Evolutionary conservation across 2,113 vertebrate genomes (phyloP).

Genomic region (Chloropsis cyanopogon): DNA sequence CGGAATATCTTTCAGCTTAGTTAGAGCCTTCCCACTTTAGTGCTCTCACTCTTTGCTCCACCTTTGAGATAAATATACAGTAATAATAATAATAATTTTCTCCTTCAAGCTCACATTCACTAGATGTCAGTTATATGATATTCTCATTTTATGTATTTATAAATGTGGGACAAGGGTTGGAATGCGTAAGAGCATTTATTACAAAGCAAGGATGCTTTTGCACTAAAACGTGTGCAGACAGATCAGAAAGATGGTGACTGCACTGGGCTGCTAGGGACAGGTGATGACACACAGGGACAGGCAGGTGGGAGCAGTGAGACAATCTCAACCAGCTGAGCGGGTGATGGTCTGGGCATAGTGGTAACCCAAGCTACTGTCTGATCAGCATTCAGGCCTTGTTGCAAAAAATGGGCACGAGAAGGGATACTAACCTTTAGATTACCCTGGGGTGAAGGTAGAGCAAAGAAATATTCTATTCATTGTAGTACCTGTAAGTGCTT

Average conservation of each 20-base stretch:
- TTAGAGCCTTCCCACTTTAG: not conserved
- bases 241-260: not conserved
- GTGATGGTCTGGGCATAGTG: not conserved
- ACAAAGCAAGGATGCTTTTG: not conserved
- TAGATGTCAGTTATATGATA: not conserved
- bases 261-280: not conserved
- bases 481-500: not conserved
- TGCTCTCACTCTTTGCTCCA: not conserved
- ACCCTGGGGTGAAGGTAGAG: not conserved
- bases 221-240: not conserved
- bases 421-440: not conserved
- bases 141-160: not conserved
- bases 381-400: not conserved
- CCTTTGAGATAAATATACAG: not conserved
- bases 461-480: not conserved
- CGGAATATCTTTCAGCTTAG: not conserved
- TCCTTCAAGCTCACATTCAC: not conserved
- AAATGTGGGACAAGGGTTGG: not conserved
- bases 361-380: not conserved
- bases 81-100: not conserved
- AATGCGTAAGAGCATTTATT: not conserved
- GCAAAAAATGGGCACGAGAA: not conserved
- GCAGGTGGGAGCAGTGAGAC: not conserved
- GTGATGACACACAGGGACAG: not conserved
- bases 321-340: not conserved